phyloP scores from a whole-genome alignment of 2,797 vertebrate species.

The Alectoris magna region DNA sequence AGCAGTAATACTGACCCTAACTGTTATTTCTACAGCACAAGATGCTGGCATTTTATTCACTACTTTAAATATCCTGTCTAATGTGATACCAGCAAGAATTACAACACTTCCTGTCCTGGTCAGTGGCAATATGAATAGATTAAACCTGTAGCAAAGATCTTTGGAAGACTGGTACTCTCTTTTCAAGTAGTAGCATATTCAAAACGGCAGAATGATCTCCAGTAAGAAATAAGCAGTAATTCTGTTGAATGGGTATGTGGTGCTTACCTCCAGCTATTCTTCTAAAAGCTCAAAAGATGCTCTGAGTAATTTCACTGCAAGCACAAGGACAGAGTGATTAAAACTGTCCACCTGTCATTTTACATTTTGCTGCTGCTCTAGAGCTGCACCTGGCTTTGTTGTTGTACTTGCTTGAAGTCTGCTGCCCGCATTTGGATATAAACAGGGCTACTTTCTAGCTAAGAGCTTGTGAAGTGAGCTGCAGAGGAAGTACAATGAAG shows the following conservation, averaged over 20 bases:
- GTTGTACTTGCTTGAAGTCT: neutral
- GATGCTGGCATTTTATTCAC: constrained; percentile 76
- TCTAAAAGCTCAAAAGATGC: constrained; percentile 80
- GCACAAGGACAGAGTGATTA: constrained; percentile 49
- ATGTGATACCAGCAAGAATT: constrained; percentile 80
- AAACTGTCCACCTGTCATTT: neutral
- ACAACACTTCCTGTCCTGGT: constrained; percentile 78
- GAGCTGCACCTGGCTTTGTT: neutral
- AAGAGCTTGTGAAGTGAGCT: neutral
- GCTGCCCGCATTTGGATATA: neutral
- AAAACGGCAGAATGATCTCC: constrained; percentile 77
- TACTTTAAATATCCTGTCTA: constrained; percentile 82
- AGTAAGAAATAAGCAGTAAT: constrained; percentile 82
- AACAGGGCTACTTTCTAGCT: constrained; percentile 1
- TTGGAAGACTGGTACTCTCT: constrained; percentile 74
- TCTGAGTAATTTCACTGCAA: constrained; percentile 80
- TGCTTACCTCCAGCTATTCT: constrained; percentile 85
- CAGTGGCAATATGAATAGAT: constrained; percentile 80
- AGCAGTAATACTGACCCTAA: constrained; percentile 73
- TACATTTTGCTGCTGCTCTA: neutral
- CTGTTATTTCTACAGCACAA: constrained; percentile 47
- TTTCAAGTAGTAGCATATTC: constrained; percentile 76
- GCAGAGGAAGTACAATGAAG: neutral
- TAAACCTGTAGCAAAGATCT: constrained; percentile 67
- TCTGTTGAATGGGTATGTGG: constrained; percentile 80